Evolutionary conservation across 2,797 vertebrate species (phyloP).

Genomic region (Vespertilio murinus): DNA sequence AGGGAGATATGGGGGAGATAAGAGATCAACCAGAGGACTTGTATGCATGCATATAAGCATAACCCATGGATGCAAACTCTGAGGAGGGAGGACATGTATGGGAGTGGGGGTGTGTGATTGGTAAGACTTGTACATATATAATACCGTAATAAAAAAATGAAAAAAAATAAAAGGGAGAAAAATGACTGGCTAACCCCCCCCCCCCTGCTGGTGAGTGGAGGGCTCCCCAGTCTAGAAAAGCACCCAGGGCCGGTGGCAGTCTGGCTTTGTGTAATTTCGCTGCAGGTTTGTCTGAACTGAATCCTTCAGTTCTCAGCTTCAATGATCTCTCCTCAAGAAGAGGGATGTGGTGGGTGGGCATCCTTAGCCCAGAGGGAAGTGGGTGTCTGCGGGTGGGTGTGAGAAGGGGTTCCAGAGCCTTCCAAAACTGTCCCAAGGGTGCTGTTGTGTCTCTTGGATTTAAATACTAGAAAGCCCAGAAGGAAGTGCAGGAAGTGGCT

Average conservation of each 20-base stretch:
- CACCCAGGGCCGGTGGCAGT: background rate
- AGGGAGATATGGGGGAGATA: too few relatives aligned
- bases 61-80: too few relatives aligned
- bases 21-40: too few relatives aligned
- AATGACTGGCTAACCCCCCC: conserved; percentile 40
- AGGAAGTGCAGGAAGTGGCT: background rate
- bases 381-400: too few relatives aligned
- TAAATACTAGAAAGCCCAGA: background rate
- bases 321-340: background rate
- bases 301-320: background rate
- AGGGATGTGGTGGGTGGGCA: background rate
- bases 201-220: background rate
- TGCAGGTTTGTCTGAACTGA: background rate
- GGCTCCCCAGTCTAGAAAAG: background rate
- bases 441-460: background rate
- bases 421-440: background rate
- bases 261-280: background rate
- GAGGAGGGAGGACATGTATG: too few relatives aligned
- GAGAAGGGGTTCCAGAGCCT: background rate
- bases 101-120: too few relatives aligned
- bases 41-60: too few relatives aligned
- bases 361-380: background rate
- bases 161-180: conserved; percentile 73
- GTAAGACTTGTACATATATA: too few relatives aligned
- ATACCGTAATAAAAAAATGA: too few relatives aligned